Conservation (phyloP, 2,888 invertebrate genomes). For the Eurois occulta region DNA sequence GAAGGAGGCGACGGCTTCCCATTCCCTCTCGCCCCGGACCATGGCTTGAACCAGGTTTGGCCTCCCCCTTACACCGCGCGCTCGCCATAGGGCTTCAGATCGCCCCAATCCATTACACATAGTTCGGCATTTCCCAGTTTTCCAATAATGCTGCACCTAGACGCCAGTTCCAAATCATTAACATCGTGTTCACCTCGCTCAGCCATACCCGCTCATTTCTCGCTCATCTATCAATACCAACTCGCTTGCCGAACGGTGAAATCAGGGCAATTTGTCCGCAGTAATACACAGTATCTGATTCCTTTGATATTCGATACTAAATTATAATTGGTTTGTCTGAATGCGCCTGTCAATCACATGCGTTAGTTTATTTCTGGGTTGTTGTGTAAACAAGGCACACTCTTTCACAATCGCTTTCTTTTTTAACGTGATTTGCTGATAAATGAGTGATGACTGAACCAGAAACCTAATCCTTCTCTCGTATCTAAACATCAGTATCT, state of each 20-base stretch:
- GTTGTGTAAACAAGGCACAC: constrained; percentile 3
- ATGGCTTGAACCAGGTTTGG: too few species aligned
- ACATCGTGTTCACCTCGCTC: background rate
- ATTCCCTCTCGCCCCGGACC: too few species aligned
- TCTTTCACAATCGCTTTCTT: constrained; percentile 35
- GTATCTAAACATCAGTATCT: background rate
- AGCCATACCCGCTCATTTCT: constrained; percentile 12
- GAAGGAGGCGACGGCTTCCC: too few species aligned
- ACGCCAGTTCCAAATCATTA: background rate
- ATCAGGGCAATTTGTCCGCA: constrained; percentile 61
- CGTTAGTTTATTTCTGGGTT: constrained; percentile 42
- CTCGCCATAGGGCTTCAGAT: too few species aligned
- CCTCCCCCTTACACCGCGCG: too few species aligned
- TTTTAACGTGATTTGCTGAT: background rate
- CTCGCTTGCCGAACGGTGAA: constrained; percentile 31
- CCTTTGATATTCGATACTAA: constrained; percentile 63
- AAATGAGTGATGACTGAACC: too few species aligned
- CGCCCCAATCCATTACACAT: too few species aligned
- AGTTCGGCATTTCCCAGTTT: background rate
- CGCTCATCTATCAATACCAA: constrained; percentile 39
- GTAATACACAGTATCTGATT: constrained; percentile 54
- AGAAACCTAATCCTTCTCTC: background rate
- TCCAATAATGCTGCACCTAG: background rate
- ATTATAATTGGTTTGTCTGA: constrained; percentile 62
- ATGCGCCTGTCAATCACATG: constrained; percentile 55